Evolutionary conservation across 2,113 vertebrate genomes (phyloP), one percentile per base, ranked within the genome.

Genomic region (Taxidea taxus): DNA sequence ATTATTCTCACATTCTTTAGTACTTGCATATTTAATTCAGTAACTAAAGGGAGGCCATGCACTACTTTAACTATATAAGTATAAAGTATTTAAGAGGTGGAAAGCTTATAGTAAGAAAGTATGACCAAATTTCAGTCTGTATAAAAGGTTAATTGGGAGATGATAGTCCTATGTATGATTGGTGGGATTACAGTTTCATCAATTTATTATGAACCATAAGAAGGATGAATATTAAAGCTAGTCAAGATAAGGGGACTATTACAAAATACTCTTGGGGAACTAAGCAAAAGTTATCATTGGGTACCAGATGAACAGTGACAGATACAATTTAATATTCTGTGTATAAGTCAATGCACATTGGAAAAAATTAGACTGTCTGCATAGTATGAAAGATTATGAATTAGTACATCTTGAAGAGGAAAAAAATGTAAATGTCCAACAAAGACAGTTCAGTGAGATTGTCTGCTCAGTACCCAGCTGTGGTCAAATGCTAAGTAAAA

Each of bases 131-230:
- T 93, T 95, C 18, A 39, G 15, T 54, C 12, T 75, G 5, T 78
- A 82, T 82, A 37, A 23, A 72, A 91, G 18, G 39, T 93, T 90
- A 60, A 91, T 54, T 95, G 31, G 1, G 42, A 94, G 31, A 25
- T 91, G 42, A 78, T 8, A 96, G 58, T 39, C 11, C 23, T 18
- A 23, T 44, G 31, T 87, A 70, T 87, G 37, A 77, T 44, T 84
- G 15, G 27, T 78, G 21, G 15, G 37, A 51, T 60, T 75, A n/a
- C 34, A 88, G 37, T 91, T 95, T 87, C 82, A 93, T 91, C 39
- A 84, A 62, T 93, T 88, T 95, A 95, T 92, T 84, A 96, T 91
- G 87, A 97, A 92, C 29, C 25, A 44, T n/a, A 98, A 93, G 44
- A 95, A 51, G 39, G 13, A 93, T 93, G 78, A 68, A 84, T 91